These are phyloP conservation scores for Lathronympha strigana DNA, from an alignment of 2,888 invertebrate genomes.

Conservation along the genomic window DNA sequence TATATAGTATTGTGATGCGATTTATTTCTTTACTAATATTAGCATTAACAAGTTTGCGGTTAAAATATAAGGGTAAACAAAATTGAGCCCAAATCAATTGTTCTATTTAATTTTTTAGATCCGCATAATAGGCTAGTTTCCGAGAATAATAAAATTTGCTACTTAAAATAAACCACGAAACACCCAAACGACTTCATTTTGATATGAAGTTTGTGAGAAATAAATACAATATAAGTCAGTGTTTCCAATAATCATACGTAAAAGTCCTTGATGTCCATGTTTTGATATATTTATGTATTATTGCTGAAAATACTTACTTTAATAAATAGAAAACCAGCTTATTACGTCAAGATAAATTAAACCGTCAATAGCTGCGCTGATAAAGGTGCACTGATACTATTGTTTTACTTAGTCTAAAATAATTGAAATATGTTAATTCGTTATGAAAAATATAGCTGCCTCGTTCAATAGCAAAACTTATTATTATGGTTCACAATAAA, in stretches of 20 bases:
- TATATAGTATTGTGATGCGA: conserved; percentile 29
- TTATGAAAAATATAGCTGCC: conserved; percentile 29
- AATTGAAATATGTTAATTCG: conserved; percentile 21
- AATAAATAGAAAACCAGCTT: background rate
- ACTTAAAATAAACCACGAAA: too few relatives aligned
- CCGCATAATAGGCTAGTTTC: background rate
- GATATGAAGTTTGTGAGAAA: background rate
- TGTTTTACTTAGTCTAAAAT: conserved; percentile 7
- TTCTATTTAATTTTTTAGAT: background rate
- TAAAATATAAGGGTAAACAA: background rate
- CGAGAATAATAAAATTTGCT: background rate
- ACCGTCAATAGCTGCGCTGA: background rate
- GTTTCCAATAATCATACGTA: too few relatives aligned
- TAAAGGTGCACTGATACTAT: background rate
- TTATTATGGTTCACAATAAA: conserved; percentile 40
- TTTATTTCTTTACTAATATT: background rate
- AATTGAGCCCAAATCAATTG: conserved; percentile 13
- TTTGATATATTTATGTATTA: too few relatives aligned
- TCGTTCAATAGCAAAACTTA: conserved; percentile 22
- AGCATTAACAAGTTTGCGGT: conserved; percentile 1
- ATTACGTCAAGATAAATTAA: background rate
- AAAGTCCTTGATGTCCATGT: too few relatives aligned
- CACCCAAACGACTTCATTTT: background rate
- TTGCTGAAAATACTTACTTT: too few relatives aligned
- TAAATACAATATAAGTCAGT: conserved; percentile 12